These are phyloP conservation scores for Ctenosaura bakeri DNA, from an alignment of 2,797 vertebrate genomes.

Conservation along the genomic window DNA sequence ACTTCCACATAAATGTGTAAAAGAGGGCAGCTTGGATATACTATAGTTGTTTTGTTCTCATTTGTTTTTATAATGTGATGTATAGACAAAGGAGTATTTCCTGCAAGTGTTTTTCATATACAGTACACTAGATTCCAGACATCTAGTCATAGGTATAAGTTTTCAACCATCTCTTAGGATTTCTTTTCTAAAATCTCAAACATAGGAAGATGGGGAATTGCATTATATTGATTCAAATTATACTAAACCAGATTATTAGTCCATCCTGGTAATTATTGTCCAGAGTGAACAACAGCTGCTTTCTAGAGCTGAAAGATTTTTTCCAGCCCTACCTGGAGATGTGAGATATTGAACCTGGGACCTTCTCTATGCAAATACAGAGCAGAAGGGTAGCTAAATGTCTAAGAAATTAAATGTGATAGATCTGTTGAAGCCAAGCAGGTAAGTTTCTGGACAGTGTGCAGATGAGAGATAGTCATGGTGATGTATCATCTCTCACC, in stretches of 20 bases:
- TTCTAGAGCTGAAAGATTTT: no score
- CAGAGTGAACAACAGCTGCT: no score
- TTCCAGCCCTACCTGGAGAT: no score
- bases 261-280: no score
- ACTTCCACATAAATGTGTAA: neutral
- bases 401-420: conserved; percentile 1
- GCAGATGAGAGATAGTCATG: no score
- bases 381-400: neutral
- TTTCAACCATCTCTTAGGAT: neutral
- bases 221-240: no score
- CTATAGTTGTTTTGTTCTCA: neutral
- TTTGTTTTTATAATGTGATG: neutral
- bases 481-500: no score
- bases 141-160: neutral
- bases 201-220: no score
- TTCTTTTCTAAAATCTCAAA: neutral
- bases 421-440: neutral
- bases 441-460: no score
- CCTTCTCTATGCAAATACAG: no score
- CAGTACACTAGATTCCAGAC: neutral
- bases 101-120: neutral
- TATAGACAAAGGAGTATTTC: neutral
- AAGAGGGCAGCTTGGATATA: neutral
- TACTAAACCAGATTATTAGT: no score
- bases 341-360: no score